These are phyloP conservation scores for Anas platyrhynchos DNA, from an alignment of 2,113 vertebrate species.

Conservation along the genomic window DNA sequence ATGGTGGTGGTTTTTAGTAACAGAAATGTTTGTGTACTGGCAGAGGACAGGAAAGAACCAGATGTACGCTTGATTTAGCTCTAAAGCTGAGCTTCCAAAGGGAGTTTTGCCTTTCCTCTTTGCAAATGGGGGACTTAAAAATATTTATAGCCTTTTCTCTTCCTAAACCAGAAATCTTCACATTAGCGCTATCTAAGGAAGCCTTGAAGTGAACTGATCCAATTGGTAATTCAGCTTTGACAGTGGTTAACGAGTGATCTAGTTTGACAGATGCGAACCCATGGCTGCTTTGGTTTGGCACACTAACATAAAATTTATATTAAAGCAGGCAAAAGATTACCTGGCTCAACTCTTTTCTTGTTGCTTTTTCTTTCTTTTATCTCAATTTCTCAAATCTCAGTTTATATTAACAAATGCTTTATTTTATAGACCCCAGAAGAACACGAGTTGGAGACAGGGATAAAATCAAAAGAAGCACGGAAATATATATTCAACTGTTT, in stretches of 20 bases:
- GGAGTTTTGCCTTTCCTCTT: background rate
- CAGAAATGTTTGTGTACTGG: background rate
- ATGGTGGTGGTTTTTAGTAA: background rate
- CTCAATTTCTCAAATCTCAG: background rate
- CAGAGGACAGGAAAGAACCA: background rate
- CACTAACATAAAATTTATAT: background rate
- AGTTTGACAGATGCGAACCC: background rate
- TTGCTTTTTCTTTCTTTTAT: background rate
- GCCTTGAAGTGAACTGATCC: background rate
- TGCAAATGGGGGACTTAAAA: background rate
- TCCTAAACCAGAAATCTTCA: background rate
- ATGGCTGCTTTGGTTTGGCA: background rate
- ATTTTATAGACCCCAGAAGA: conserved; percentile 89
- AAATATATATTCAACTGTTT: conserved; percentile 99
- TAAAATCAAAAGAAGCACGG: conserved; percentile 97
- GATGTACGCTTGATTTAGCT: background rate
- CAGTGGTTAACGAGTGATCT: background rate
- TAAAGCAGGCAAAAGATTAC: background rate
- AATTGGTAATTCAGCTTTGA: background rate
- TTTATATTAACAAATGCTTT: background rate
- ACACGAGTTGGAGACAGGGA: conserved; percentile 95
- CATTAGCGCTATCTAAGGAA: background rate
- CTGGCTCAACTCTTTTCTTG: background rate
- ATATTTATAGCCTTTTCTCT: background rate
- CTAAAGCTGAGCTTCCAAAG: background rate